phyloP scores from a whole-genome alignment of 2,888 invertebrate species.

The Exephanes ischioxanthus region DNA sequence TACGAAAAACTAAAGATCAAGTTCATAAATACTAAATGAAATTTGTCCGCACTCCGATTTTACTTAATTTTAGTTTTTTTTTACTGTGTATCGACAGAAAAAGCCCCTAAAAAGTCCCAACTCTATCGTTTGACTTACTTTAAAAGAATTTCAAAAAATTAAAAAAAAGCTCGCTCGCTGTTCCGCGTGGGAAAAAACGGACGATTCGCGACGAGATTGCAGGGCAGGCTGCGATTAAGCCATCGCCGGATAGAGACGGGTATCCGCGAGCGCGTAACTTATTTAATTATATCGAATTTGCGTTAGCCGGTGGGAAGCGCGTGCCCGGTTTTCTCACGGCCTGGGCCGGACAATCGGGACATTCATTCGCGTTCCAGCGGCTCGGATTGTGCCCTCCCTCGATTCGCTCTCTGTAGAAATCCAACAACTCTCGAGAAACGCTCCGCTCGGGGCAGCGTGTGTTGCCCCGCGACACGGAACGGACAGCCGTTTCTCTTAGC shows the following conservation, averaged over 20 bases:
- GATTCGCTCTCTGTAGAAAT: constrained; percentile 53
- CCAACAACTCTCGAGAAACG: constrained; percentile 46
- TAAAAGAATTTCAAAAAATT: not conserved
- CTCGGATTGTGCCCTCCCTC: constrained; percentile 50
- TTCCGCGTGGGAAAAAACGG: constrained; percentile 30
- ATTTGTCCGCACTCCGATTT: no score
- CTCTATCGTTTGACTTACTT: no score
- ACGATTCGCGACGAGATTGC: not conserved
- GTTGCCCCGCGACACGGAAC: constrained; percentile 1
- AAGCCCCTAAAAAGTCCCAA: no score
- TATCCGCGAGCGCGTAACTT: constrained; percentile 51
- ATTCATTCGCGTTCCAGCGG: constrained; percentile 78
- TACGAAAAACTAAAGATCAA: no score
- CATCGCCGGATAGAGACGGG: constrained; percentile 21
- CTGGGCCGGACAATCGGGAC: constrained; percentile 78
- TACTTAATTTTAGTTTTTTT: no score
- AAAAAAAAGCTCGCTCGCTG: not conserved
- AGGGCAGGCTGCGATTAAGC: constrained; percentile 4
- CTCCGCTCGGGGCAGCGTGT: constrained; percentile 1
- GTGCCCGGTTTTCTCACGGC: constrained; percentile 80
- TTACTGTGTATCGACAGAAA: no score
- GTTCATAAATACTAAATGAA: no score
- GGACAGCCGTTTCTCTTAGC: constrained; percentile 58
- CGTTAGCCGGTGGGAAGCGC: constrained; percentile 73
- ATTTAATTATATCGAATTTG: constrained; percentile 81